phyloP scores from a whole-genome alignment of 2,113 vertebrate genomes.

The Carassius carassius region DNA sequence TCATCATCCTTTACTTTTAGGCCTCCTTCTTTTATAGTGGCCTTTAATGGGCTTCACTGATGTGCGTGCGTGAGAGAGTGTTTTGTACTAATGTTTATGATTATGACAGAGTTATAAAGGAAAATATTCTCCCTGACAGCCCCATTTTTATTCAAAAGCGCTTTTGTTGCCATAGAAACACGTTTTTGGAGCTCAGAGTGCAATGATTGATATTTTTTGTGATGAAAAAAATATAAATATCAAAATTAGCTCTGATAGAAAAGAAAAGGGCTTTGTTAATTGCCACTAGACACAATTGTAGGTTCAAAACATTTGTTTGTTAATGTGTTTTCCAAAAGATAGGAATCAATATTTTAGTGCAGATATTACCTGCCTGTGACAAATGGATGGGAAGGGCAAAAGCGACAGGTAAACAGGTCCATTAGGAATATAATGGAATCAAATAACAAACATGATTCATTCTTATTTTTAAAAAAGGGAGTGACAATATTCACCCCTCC shows the following conservation, averaged over 20 bases:
- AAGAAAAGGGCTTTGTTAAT: no score
- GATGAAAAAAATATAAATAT: not conserved
- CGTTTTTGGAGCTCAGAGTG: not conserved
- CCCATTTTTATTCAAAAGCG: conserved; percentile 9
- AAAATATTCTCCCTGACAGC: conserved; percentile 31
- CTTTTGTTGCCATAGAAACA: conserved; percentile 20
- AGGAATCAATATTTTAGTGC: conserved; percentile 57
- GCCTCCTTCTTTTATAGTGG: conserved; percentile 32
- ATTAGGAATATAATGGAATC: conserved; percentile 68
- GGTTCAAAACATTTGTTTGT: conserved; percentile 60
- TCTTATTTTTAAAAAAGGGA: conserved; percentile 62
- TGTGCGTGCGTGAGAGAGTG: conserved; percentile 28
- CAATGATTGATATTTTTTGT: conserved; percentile 16
- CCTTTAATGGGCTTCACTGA: conserved; percentile 36
- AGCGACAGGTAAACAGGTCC: conserved; percentile 60
- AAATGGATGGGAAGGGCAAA: conserved; percentile 64
- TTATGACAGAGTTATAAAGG: conserved; percentile 34
- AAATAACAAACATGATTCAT: conserved; percentile 73
- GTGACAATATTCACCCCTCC: conserved; percentile 43
- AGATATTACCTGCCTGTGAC: conserved; percentile 57
- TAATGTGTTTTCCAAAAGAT: conserved; percentile 56
- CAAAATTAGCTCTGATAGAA: not conserved
- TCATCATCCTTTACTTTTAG: conserved; percentile 39
- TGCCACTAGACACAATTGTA: not conserved
- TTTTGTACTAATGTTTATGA: conserved; percentile 46